Evolutionary conservation across 2,113 vertebrate genomes (phyloP), one percentile per base, ranked within the genome.

Genomic region (Austrofundulus limnaeus): DNA sequence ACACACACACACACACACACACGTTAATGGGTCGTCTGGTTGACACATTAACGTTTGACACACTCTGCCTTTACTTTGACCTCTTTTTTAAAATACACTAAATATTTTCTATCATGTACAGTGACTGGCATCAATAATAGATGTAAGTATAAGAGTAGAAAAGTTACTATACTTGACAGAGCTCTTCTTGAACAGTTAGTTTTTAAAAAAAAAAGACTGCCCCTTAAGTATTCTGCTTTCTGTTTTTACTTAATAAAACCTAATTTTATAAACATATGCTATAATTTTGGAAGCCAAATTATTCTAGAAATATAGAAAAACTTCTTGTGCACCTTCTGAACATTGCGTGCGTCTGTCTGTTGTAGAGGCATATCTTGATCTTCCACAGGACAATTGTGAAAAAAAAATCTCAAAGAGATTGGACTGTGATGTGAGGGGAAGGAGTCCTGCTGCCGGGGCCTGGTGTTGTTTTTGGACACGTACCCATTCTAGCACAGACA

Each of bases 31-130:
- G 62, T 69, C 64, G 81, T 51, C 81, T 83, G 83, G 84, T 73
- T 87, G 72, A 88, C 78, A 82, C 73, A 84, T 88, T 88, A 84
- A 84, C 87, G 79, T 80, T 66, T 82, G 66, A 80, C 77, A 80
- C 77, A 72, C 66, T 62, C 25, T 53, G 21, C 34, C 54, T 77
- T 75, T 70, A 39, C 75, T 75, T 72, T 74, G 62, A 82, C 65
- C 65, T 68, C 19, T 10, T 41, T 52, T 47, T 61, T 48, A 8
- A 54, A 15, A 24, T 39, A 12, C 11, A 34, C 1, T 14, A 19
- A 47, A 54, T 49, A 61, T 50, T 43, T 53, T 5, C 46, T 34
- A 52, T 11, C 11, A n/a, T 11, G 15, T 2, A 31, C 41, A n/a
- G 7, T 16, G 46, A 17, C 25, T 28, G 1, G 2, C 23, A 23